phyloP scores from a whole-genome alignment of 2,888 invertebrate species.

The Deroplatys truncata region DNA sequence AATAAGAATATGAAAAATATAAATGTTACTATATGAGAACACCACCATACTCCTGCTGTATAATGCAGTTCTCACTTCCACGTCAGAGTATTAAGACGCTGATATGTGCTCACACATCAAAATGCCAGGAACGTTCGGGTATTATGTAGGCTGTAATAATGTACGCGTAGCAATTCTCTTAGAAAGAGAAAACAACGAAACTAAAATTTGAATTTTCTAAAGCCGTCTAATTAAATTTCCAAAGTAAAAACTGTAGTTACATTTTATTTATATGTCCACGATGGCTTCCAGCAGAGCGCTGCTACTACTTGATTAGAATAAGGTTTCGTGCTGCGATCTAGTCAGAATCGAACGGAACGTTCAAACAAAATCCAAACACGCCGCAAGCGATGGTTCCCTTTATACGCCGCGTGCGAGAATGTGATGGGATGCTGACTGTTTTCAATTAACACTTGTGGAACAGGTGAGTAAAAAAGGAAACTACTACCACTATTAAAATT shows the following conservation, averaged over 20 bases:
- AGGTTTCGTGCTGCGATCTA: neutral
- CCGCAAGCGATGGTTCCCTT: neutral
- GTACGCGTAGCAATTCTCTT: neutral
- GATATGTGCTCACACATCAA: no score
- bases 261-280: neutral
- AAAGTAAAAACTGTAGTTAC: neutral
- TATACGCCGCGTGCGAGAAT: neutral
- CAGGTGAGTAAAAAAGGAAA: neutral
- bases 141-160: neutral
- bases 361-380: neutral
- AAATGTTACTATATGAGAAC: no score
- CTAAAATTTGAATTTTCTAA: neutral
- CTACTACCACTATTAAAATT: neutral
- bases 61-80: no score
- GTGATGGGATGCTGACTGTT: neutral
- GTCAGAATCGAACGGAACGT: neutral
- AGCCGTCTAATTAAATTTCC: neutral
- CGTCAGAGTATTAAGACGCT: no score
- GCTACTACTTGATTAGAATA: neutral
- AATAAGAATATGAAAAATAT: no score
- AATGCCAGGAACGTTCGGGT: neutral
- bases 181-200: neutral
- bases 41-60: no score
- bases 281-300: neutral
- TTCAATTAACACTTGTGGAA: constrained; percentile 11